A percentile compares a stretch with the other conserved stretches of the same genome.
These are phyloP conservation scores for Drosophila leontia DNA, from an alignment of 1,140 invertebrate species.

Conservation along the genomic window DNA sequence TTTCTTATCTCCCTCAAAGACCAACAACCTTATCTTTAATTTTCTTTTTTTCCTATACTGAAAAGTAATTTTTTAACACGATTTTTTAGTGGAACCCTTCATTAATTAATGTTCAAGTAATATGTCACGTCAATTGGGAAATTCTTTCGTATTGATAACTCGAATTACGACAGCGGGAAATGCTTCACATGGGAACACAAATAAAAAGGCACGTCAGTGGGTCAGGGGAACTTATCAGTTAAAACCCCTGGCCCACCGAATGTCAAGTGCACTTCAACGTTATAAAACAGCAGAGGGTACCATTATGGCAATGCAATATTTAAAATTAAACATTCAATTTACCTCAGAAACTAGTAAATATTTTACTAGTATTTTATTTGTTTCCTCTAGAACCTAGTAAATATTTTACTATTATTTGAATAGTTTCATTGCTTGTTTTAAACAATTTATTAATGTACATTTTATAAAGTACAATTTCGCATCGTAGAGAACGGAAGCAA, in stretches of 20 bases:
- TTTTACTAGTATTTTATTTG: no score
- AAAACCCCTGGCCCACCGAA: background rate
- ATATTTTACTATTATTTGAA: background rate
- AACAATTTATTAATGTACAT: background rate
- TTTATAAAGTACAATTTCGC: background rate
- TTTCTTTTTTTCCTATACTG: background rate
- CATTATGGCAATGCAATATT: background rate
- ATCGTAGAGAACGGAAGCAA: background rate
- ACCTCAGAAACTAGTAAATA: background rate
- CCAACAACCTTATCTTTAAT: background rate
- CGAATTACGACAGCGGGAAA: constrained; percentile 39
- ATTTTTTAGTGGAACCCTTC: background rate
- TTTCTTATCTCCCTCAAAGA: constrained; percentile 10
- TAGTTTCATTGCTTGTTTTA: background rate
- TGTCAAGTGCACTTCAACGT: constrained; percentile 31
- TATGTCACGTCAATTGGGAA: constrained; percentile 41
- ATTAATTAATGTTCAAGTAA: constrained; percentile 35
- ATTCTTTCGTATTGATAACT: constrained; percentile 39
- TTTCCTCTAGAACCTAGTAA: background rate
- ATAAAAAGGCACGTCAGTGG: constrained; percentile 26
- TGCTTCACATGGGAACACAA: constrained; percentile 8
- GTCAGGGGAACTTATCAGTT: constrained; percentile 20
- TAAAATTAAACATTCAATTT: no score
- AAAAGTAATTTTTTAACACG: background rate
- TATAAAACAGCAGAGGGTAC: background rate